phyloP scores from a whole-genome alignment of 1,140 invertebrate species.

The Cecropterus lyciades region DNA sequence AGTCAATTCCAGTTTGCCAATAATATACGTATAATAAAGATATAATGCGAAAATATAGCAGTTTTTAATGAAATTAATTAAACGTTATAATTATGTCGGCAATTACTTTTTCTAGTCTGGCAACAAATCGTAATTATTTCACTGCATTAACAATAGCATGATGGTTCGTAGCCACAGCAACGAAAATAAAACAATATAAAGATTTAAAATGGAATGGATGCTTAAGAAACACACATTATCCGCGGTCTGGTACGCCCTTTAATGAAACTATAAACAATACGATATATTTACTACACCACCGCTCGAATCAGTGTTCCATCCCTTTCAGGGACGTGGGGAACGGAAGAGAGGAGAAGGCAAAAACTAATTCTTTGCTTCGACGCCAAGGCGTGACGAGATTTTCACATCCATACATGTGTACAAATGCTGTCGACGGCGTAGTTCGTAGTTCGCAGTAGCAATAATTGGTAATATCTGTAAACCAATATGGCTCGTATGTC shows the following conservation, averaged over 20 bases:
- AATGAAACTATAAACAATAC: constrained; percentile 52
- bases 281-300: constrained; percentile 50
- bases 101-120: not conserved
- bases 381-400: constrained; percentile 47
- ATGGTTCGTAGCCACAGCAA: not conserved
- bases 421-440: constrained; percentile 34
- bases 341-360: constrained; percentile 40
- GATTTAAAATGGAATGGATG: constrained; percentile 26
- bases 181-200: constrained; percentile 6
- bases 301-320: constrained; percentile 44
- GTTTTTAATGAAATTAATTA: not conserved
- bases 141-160: not conserved
- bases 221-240: constrained; percentile 40
- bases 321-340: constrained; percentile 20
- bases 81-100: not conserved
- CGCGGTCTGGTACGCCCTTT: constrained; percentile 46
- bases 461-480: not conserved
- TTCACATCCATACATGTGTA: constrained; percentile 41
- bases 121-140: not conserved
- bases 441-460: constrained; percentile 4
- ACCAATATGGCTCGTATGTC: constrained; percentile 17
- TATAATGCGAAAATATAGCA: not conserved
- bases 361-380: constrained; percentile 22
- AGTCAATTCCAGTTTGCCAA: no score
- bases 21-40: not conserved